These are phyloP conservation scores for Halcyon badia DNA, from an alignment of 2,797 vertebrate species.

Conservation along the genomic window DNA sequence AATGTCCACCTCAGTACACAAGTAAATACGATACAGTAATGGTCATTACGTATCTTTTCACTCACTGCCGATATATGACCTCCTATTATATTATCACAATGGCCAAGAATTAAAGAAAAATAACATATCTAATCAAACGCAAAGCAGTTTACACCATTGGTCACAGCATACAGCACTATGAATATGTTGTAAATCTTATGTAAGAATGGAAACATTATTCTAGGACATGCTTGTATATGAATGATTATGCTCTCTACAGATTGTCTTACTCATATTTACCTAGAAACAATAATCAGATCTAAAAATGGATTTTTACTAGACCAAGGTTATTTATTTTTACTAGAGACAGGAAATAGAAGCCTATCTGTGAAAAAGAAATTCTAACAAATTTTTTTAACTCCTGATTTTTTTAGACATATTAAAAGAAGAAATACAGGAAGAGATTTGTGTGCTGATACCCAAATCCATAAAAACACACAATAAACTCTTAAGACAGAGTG, in stretches of 20 bases:
- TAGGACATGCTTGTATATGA: background rate
- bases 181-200: background rate
- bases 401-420: background rate
- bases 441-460: background rate
- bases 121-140: background rate
- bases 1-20: background rate
- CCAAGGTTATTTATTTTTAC: background rate
- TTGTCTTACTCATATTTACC: background rate
- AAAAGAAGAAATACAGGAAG: background rate
- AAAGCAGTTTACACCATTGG: background rate
- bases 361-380: background rate
- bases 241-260: background rate
- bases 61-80: background rate
- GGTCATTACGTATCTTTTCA: background rate
- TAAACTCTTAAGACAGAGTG: background rate
- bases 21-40: background rate
- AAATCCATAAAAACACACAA: background rate
- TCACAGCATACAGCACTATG: background rate
- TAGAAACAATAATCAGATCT: background rate
- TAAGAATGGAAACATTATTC: background rate
- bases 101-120: background rate
- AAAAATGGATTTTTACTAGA: background rate
- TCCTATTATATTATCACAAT: background rate
- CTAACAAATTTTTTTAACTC: background rate
- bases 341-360: background rate